Percentiles rank a stretch among this genome's conserved stretches.
These are phyloP conservation scores for Fregata magnificens DNA, from an alignment of 2,113 vertebrate genomes.

Conservation along the genomic window DNA sequence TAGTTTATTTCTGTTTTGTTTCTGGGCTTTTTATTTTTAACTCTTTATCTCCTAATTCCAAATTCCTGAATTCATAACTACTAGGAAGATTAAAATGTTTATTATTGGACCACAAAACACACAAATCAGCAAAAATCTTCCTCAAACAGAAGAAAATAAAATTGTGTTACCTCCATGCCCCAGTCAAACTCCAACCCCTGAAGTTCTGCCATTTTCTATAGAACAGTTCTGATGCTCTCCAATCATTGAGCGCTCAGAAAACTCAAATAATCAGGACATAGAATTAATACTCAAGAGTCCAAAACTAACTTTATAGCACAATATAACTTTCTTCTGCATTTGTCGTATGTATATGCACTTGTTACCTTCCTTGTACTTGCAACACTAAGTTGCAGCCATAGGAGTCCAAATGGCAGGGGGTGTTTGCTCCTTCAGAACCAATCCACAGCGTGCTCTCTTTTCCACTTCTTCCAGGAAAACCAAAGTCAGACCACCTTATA, in stretches of 20 bases:
- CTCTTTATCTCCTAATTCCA: neutral
- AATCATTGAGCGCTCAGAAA: neutral
- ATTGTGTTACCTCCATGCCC: neutral
- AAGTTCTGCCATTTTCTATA: neutral
- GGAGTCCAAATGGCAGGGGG: constrained; percentile 92
- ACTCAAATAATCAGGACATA: neutral
- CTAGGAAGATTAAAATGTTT: neutral
- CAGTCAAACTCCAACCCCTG: neutral
- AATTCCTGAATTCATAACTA: neutral
- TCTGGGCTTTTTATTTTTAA: neutral
- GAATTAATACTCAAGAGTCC: neutral
- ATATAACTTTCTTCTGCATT: neutral
- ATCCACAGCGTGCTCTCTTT: constrained; percentile 93
- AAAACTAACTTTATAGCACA: neutral
- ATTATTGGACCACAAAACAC: neutral
- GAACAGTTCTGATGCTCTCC: neutral
- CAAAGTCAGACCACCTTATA: constrained; percentile 91
- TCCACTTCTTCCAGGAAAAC: constrained; percentile 87
- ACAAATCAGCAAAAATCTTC: neutral
- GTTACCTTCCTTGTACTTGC: constrained; percentile 95
- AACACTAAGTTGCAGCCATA: constrained; percentile 95
- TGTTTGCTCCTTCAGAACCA: constrained; percentile 89
- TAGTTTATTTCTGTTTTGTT: constrained; percentile 5
- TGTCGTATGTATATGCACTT: neutral
- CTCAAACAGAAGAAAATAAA: neutral